Conservation (phyloP, 30 jellyfish, hydroid and myxozoan species). For the Chrysaora quinquecirrha region DNA sequence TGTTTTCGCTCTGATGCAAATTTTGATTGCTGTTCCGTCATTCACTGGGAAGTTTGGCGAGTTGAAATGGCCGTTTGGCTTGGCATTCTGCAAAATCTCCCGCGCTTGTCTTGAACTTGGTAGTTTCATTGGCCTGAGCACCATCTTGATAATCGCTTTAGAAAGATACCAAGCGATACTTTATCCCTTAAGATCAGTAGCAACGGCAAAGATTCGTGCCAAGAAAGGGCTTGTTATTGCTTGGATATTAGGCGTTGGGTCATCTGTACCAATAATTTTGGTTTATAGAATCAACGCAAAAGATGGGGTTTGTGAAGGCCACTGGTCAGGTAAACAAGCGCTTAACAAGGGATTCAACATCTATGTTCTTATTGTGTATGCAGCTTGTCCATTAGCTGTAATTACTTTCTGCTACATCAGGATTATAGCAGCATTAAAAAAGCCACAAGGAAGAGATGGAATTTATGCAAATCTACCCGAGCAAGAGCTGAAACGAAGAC, state of each 20-base stretch:
- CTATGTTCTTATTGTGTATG: slow-evolving; percentile 11
- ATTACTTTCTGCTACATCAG: slow-evolving; percentile 6
- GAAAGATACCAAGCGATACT: slow-evolving; percentile 35
- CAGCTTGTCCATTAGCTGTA: slow-evolving; percentile 1
- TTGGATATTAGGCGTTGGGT: slow-evolving; percentile 17
- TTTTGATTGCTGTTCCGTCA: slow-evolving; percentile 8
- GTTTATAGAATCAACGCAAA: neutral
- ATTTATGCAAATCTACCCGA: neutral
- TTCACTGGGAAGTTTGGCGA: neutral
- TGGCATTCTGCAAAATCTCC: slow-evolving; percentile 1
- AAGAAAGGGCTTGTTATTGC: neutral
- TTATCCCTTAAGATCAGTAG: slow-evolving; percentile 10
- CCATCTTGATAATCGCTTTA: slow-evolving; percentile 33
- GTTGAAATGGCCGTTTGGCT: no score
- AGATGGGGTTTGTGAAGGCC: neutral
- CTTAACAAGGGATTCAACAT: no score
- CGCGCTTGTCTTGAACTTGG: slow-evolving; percentile 24
- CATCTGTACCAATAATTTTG: neutral
- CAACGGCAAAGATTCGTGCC: neutral
- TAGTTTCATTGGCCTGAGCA: slow-evolving; percentile 27
- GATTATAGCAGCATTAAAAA: neutral
- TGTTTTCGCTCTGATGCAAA: slow-evolving; percentile 27
- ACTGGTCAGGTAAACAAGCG: no score
- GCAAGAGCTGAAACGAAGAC: neutral
- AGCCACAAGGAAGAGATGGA: slow-evolving; percentile 12